Base-by-base conservation (phyloP, 2,113 vertebrate genomes). In the Cyprinodon tularosa region DNA sequence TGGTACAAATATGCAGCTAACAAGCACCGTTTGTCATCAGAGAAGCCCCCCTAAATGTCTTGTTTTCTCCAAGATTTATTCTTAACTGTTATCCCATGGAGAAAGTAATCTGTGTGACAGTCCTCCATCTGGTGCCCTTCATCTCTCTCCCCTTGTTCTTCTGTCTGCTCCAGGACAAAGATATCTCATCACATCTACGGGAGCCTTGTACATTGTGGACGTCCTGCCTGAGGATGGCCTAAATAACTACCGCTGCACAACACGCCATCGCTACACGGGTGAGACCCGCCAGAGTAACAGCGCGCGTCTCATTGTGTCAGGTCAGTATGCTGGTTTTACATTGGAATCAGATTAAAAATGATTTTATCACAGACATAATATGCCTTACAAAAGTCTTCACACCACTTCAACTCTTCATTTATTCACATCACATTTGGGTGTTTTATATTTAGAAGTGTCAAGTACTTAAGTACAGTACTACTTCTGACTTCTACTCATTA, bases 121-220 rank as follows among this genome's bases (percentile, higher is more conserved):
- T 15, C 59, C 13, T 59, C 61, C 22, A 68, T 67, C 68, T 60
- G 62, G 40, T 60, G 40, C 47, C 53, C 74, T 65, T 72, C 57
- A 81, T 76, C 66, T 75, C 36, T 62, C 48, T 61, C 29, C 37
- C 12, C 17, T 62, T 0, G 0, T 14, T 60, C 13, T 37, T 79
- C 42, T 4, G 3, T 80, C n/a, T 76, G 22, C 76, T 75, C 9
- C 77, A 99, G 98, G 98, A 97, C 96, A 96, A 96, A 97, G 98
- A 97, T 97, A 98, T 97, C 95, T 97, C 95, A 97, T 99, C 94
- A 96, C 98, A 94, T 96, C 98, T 95, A 97, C 96, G 76, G 98
- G 98, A 97, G 97, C 97, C 96, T 97, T 99, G 97, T 99, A 99
- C 94, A 99, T 99, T 95, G 93, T 96, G 95, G 98, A 99, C 78